phyloP scores from a whole-genome alignment of 2,113 vertebrate species.

The Platichthys flesus region DNA sequence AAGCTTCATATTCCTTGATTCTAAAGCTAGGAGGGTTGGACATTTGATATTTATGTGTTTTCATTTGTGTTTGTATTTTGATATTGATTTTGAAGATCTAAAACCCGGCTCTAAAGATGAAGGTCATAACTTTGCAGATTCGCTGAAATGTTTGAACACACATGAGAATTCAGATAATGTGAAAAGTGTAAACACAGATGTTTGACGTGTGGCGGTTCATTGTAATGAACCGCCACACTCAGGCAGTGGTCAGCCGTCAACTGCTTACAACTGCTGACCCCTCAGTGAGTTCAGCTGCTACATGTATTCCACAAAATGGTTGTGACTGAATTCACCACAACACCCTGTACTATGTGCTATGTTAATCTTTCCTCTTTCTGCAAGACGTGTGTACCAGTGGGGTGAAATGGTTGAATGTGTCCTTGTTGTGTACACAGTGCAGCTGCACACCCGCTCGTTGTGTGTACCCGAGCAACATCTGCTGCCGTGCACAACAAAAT shows the following conservation, averaged over 20 bases:
- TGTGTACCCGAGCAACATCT: slow-evolving; percentile 37
- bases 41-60: neutral
- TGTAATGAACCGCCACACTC: too few relatives aligned
- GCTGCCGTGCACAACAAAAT: slow-evolving; percentile 2
- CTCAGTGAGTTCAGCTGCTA: slow-evolving; percentile 9
- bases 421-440: slow-evolving; percentile 24
- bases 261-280: too few relatives aligned
- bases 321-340: slow-evolving; percentile 9
- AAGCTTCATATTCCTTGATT: neutral
- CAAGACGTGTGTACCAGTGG: neutral
- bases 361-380: too few relatives aligned
- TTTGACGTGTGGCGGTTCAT: too few relatives aligned
- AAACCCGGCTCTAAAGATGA: too few relatives aligned
- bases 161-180: too few relatives aligned
- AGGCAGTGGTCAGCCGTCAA: slow-evolving; percentile 1
- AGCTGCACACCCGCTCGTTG: slow-evolving; percentile 12
- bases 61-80: too few relatives aligned
- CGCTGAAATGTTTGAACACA: too few relatives aligned
- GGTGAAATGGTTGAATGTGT: slow-evolving; percentile 32
- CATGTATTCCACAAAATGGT: slow-evolving; percentile 41
- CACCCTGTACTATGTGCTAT: too few relatives aligned
- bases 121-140: too few relatives aligned
- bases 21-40: neutral
- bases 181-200: too few relatives aligned
- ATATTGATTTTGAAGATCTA: too few relatives aligned